Conservation (phyloP, 2,797 vertebrate genomes). For the Notolabrus celidotus region DNA sequence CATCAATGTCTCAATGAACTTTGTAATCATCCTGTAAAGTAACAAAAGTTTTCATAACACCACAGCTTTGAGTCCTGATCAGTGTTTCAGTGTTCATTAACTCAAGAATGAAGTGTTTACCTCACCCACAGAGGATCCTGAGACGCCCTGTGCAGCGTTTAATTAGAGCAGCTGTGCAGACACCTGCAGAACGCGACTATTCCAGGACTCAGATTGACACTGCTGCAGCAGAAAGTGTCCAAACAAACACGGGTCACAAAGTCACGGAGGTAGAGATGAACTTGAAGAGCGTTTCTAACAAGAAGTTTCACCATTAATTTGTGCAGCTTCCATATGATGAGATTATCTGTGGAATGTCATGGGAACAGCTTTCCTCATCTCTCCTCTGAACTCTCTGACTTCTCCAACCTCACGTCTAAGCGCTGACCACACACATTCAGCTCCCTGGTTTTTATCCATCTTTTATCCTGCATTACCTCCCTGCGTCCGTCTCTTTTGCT, state of each 20-base stretch:
- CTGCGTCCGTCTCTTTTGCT: neutral
- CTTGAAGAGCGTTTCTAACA: no score
- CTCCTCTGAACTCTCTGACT: no score
- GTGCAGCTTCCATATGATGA: no score
- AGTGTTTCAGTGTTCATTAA: neutral
- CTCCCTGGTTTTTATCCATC: neutral
- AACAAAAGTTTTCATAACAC: no score
- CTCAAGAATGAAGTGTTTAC: no score
- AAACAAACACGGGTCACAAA: neutral
- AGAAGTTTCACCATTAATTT: no score
- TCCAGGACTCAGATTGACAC: neutral
- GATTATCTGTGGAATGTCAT: no score
- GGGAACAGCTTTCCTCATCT: no score
- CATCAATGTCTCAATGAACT: no score
- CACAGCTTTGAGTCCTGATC: no score
- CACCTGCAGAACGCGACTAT: constrained; percentile 22
- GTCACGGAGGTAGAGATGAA: no score
- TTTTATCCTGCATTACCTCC: neutral
- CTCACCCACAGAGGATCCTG: neutral
- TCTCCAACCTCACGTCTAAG: neutral
- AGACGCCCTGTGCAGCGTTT: neutral
- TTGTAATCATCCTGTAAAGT: no score
- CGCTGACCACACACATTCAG: neutral
- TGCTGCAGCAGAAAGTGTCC: neutral
- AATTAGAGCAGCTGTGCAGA: constrained; percentile 20